Percentiles rank a stretch among this genome's conserved stretches.
Evolutionary conservation across 23 tunicate species (phyloP).

Genomic region (Trididemnum clinides): DNA sequence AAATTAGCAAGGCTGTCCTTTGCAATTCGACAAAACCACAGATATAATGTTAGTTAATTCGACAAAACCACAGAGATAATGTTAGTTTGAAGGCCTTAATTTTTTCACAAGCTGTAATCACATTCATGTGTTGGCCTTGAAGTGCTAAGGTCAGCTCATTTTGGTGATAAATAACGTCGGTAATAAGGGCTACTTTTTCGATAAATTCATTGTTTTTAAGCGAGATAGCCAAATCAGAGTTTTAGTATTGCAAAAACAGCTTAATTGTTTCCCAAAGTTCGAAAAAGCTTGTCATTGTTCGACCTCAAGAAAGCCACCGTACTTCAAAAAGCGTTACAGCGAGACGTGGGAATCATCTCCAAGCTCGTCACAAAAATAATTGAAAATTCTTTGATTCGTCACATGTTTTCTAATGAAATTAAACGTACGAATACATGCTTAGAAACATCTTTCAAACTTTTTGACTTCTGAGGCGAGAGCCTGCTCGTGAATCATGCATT

Average conservation of each 20-base stretch:
- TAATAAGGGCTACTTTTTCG: not conserved
- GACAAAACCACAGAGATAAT: not conserved
- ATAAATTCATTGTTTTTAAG: not conserved
- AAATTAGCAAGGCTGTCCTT: not conserved
- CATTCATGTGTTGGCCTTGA: no score
- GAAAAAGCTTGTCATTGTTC: no score
- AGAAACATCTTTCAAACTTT: not conserved
- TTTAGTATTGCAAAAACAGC: not conserved
- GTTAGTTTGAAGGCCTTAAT: not conserved
- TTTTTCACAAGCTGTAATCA: no score
- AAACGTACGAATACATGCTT: not conserved
- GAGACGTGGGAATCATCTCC: not conserved
- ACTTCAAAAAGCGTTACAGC: no score
- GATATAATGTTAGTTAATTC: no score
- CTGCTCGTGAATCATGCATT: not conserved
- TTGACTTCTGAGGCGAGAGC: not conserved
- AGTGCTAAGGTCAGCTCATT: not conserved
- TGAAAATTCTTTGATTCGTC: not conserved
- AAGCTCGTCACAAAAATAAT: not conserved
- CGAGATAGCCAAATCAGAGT: not conserved
- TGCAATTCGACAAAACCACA: no score
- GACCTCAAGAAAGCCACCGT: no score
- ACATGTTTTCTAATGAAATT: not conserved
- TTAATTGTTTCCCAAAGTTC: not conserved
- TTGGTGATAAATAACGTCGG: not conserved